Conservation (phyloP, 2,888 invertebrate species). For the Hirtodrosophila histrioides region DNA sequence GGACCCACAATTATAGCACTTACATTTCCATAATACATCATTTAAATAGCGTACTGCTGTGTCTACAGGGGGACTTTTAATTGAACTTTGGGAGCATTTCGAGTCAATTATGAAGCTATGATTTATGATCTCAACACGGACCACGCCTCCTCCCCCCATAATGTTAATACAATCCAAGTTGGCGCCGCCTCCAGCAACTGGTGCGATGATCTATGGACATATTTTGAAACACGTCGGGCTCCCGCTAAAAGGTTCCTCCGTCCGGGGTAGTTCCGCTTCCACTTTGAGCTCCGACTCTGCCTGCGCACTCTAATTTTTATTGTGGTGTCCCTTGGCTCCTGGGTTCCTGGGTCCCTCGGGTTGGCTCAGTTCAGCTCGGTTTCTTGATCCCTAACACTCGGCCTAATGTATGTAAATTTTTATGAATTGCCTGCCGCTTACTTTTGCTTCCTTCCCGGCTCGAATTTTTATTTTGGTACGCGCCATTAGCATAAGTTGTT, state of each 20-base stretch:
- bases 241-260: constrained; percentile 22
- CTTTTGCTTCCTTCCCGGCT: constrained; percentile 23
- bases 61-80: constrained; percentile 1
- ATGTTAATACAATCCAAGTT: background rate
- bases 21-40: constrained; percentile 48
- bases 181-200: constrained; percentile 18
- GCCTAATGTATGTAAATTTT: constrained; percentile 65
- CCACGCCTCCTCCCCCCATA: constrained; percentile 24
- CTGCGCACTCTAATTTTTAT: constrained; percentile 78
- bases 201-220: constrained; percentile 61
- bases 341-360: background rate
- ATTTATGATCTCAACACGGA: constrained; percentile 67
- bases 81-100: constrained; percentile 14
- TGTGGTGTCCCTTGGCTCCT: constrained; percentile 14
- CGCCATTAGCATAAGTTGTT: constrained; percentile 75
- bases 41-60: constrained; percentile 18
- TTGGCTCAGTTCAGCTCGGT: background rate
- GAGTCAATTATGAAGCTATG: constrained; percentile 62
- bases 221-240: constrained; percentile 17
- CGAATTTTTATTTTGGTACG: constrained; percentile 68
- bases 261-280: constrained; percentile 59
- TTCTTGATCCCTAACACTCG: constrained; percentile 39
- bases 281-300: constrained; percentile 40
- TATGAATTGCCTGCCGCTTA: constrained; percentile 68
- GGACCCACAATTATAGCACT: constrained; percentile 38